Base-by-base conservation (phyloP, 2,888 invertebrate genomes). In the Callimorpha dominula region DNA sequence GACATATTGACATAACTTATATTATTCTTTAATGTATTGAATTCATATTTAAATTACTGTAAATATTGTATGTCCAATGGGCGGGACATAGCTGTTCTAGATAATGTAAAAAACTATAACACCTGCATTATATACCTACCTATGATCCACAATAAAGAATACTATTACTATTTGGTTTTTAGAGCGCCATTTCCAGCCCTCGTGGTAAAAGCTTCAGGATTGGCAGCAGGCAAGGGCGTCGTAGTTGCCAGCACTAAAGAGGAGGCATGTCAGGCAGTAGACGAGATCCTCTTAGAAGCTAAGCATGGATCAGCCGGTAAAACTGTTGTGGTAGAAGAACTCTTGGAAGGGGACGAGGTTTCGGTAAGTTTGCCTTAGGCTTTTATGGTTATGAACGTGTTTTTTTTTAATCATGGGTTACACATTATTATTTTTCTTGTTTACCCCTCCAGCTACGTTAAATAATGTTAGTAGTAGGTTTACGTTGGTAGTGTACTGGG, bases 141-240 rank as follows among this genome's bases (percentile, higher is more conserved):
- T 43, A 6, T 43, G n/a, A n/a, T n/a, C n/a, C n/a, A n/a, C n/a
- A n/a, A n/a, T n/a, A n/a, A n/a, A n/a, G n/a, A n/a, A n/a, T n/a
- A n/a, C n/a, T n/a, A n/a, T n/a, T n/a, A n/a, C n/a, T 43, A 43
- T 43, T 46, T 46, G 43, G 74, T 78, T 92, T 88, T 65, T 85
- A 98, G 98, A 82, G 97, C 98, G 11, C 92, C 97, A 7, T 98
- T 96, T 90, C 96, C 97, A 64, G 98, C 99, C 0, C 94, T 98
- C 69, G 99, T 99, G 2, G 98, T 99, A 0, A 99, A 99, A 94
- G 99, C 99, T 0, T 97, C 98, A 81, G 99, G 99, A 0, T 95
- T 99, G 71, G 99, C 99, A 0, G 99, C 99, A 0, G 99, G 99
- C 50, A 99, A 99, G 91, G 99, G 99, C 0, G 99, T 99, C 4